phyloP scores from a whole-genome alignment of 2,888 invertebrate genomes.

The Hartigia nigra region DNA sequence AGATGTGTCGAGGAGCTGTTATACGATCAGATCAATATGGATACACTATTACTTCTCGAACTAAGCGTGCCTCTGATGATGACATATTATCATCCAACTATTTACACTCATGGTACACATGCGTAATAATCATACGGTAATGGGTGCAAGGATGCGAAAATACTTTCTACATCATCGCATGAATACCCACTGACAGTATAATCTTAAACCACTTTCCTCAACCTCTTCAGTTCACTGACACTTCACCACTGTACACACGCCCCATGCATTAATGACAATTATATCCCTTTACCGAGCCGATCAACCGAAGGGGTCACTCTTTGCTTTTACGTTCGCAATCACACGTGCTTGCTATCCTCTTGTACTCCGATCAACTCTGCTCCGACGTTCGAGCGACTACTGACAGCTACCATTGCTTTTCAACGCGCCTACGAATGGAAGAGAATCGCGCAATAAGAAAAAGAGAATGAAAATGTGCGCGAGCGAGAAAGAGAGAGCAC shows the following conservation, averaged over 20 bases:
- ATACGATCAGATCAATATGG: background rate
- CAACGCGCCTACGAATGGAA: background rate
- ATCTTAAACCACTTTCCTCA: background rate
- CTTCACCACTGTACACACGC: background rate
- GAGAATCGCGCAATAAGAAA: background rate
- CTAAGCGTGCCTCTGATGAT: background rate
- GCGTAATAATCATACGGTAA: background rate
- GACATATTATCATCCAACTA: background rate
- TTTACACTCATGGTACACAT: background rate
- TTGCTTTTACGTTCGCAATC: background rate
- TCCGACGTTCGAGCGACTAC: slow-evolving; percentile 56
- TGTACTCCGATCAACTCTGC: slow-evolving; percentile 24
- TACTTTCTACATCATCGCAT: background rate
- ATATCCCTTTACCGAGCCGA: background rate
- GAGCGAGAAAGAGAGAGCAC: slow-evolving; percentile 20
- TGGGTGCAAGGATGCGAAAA: background rate
- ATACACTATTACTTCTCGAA: background rate
- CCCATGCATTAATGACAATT: background rate
- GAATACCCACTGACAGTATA: background rate
- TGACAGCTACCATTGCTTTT: slow-evolving; percentile 46
- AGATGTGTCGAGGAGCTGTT: background rate
- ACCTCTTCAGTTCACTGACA: background rate
- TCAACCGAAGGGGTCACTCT: background rate
- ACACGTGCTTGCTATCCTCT: background rate
- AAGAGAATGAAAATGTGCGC: slow-evolving; percentile 13